Evolutionary conservation across 2,888 invertebrate species (phyloP), one percentile per base, ranked within the genome.

Genomic region (Embidobia sp.): DNA sequence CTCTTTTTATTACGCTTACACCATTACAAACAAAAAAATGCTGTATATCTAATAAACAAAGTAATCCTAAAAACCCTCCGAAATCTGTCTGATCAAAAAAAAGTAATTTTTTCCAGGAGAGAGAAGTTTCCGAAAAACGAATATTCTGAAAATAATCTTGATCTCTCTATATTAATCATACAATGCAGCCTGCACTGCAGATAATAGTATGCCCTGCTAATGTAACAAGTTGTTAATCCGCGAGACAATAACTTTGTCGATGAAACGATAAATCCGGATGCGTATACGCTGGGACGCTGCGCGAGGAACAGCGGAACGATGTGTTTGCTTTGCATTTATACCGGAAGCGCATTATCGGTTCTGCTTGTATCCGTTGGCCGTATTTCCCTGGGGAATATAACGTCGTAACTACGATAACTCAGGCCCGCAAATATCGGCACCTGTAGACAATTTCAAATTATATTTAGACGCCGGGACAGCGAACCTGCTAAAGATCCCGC

Each of bases 281-380:
- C 29, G 51, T 42, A 53, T 42, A 64, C 42, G 29, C 37, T 49
- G 57, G 69, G 51, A 53, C 48, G 49, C 27, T 55, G 42, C 66
- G 49, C 66, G 67, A 67, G 64, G 37, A 72, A 49, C 59, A 76
- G 33, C 64, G 61, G 37, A 79, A 72, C 77, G 76, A 74, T 79
- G 73, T 74, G 76, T 77, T 63, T 78, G 72, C 75, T 69, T 72
- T 37, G 73, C 80, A 80, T 82, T 83, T 81, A 79, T 79, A 83
- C 81, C 80, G 80, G 79, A 79, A 77, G 74, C 73, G 73, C 80
- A 84, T 84, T 86, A 86, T 85, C 84, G 81, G 82, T 78, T 80
- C 79, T 69, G 80, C 76, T 76, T 70, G 79, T 66, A 80, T 80
- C 76, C 77, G 61, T 35, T 64, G 61, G 66, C 37, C 79, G 81